These are phyloP conservation scores for Trichogramma pretiosum DNA, from an alignment of 1,140 invertebrate genomes.

Conservation along the genomic window DNA sequence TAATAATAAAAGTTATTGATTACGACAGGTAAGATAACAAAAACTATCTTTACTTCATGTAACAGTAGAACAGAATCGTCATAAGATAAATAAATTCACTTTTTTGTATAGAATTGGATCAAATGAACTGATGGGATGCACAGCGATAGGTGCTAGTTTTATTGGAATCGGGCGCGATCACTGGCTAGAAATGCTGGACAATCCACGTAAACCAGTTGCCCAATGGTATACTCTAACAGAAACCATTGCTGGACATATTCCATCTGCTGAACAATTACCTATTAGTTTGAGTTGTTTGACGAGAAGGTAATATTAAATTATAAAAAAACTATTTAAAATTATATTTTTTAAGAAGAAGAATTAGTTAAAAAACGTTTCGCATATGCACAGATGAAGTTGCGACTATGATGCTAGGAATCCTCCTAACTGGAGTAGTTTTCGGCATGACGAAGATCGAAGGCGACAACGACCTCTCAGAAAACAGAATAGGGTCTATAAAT, in stretches of 20 bases:
- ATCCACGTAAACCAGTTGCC: conserved; percentile 71
- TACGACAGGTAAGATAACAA: conserved; percentile 66
- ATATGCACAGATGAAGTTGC: no score
- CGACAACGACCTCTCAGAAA: no score
- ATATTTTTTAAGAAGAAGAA: no score
- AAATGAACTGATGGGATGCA: conserved; percentile 79
- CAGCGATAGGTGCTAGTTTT: conserved; percentile 66
- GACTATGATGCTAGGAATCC: no score
- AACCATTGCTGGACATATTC: conserved; percentile 53
- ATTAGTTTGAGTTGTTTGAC: conserved; percentile 57
- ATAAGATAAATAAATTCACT: no score
- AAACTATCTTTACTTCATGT: not conserved
- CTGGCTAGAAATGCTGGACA: conserved; percentile 83
- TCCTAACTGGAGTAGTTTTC: no score
- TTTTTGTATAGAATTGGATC: conserved; percentile 63
- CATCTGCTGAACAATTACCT: conserved; percentile 47
- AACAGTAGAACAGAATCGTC: no score
- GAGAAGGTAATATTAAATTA: conserved; percentile 45
- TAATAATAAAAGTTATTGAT: conserved; percentile 81
- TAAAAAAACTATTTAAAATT: not conserved
- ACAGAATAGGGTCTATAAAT: no score
- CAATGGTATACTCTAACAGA: conserved; percentile 78
- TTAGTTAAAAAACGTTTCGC: no score
- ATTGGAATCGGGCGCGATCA: conserved; percentile 76
- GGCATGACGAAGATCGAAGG: no score